These are phyloP conservation scores for Lates calcarifer DNA, from an alignment of 2,113 vertebrate genomes.

Conservation along the genomic window DNA sequence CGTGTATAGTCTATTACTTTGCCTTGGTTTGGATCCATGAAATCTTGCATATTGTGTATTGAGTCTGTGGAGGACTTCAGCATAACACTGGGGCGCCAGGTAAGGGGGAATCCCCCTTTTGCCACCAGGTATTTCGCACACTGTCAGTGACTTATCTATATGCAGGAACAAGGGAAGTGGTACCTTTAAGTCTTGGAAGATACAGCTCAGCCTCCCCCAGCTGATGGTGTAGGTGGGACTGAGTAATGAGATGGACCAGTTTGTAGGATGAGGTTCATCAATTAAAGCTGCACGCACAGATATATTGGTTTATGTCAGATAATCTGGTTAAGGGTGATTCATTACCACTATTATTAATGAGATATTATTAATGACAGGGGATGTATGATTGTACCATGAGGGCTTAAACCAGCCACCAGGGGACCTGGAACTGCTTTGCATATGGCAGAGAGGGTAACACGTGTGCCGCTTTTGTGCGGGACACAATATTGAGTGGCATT, in stretches of 20 bases:
- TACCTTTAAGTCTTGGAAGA: constrained; percentile 38
- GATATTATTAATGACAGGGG: constrained; percentile 66
- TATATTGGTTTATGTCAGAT: constrained; percentile 68
- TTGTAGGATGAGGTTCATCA: constrained; percentile 60
- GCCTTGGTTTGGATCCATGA: no score
- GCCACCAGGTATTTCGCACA: no score
- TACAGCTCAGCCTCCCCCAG: constrained; percentile 38
- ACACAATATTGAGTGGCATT: constrained; percentile 76
- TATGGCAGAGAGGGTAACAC: constrained; percentile 46
- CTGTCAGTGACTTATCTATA: constrained; percentile 36
- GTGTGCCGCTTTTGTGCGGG: constrained; percentile 52
- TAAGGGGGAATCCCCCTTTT: no score
- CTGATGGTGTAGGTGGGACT: constrained; percentile 50
- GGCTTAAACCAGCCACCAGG: constrained; percentile 23
- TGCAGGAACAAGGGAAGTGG: constrained; percentile 26
- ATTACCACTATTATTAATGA: constrained; percentile 72
- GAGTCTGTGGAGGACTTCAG: no score
- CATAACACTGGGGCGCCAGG: no score
- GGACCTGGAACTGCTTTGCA: constrained; percentile 39
- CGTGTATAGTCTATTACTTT: no score
- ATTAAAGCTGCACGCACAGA: constrained; percentile 45
- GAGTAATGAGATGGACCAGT: constrained; percentile 62
- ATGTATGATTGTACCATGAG: constrained; percentile 39
- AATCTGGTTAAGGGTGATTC: constrained; percentile 69
- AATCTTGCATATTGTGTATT: no score